Conservation (phyloP, 2,113 vertebrate genomes). For the Gopherus evgoodei region DNA sequence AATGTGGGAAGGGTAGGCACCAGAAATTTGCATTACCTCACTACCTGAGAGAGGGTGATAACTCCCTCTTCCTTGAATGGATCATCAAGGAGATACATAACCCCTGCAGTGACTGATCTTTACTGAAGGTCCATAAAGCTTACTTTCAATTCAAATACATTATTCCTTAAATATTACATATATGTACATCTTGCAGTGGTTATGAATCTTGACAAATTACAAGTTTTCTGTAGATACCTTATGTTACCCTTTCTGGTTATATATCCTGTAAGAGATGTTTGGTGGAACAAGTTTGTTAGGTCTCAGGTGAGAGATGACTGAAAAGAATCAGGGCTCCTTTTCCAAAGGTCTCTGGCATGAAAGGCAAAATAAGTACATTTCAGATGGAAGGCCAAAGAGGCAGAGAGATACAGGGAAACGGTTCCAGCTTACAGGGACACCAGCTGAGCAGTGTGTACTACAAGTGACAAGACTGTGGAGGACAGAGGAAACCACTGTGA, state of each 20-base stretch:
- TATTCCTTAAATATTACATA: too few species aligned
- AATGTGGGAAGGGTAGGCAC: not conserved
- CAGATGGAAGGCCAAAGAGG: not conserved
- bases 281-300: too few species aligned
- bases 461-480: not conserved
- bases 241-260: too few species aligned
- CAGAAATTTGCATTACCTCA: not conserved
- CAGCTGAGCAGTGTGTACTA: not conserved
- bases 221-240: too few species aligned
- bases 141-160: too few species aligned
- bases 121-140: not conserved
- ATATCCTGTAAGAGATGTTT: too few species aligned
- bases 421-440: not conserved
- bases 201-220: too few species aligned
- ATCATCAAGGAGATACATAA: not conserved
- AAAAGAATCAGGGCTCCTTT: not conserved
- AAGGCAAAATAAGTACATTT: not conserved
- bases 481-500: not conserved
- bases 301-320: too few species aligned
- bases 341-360: not conserved
- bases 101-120: not conserved
- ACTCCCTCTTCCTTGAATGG: not conserved
- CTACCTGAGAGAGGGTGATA: not conserved
- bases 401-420: rapidly evolving
- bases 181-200: too few species aligned